Evolutionary conservation across 2,797 vertebrate genomes (phyloP).

Genomic region (Kryptopterus vitreolus): DNA sequence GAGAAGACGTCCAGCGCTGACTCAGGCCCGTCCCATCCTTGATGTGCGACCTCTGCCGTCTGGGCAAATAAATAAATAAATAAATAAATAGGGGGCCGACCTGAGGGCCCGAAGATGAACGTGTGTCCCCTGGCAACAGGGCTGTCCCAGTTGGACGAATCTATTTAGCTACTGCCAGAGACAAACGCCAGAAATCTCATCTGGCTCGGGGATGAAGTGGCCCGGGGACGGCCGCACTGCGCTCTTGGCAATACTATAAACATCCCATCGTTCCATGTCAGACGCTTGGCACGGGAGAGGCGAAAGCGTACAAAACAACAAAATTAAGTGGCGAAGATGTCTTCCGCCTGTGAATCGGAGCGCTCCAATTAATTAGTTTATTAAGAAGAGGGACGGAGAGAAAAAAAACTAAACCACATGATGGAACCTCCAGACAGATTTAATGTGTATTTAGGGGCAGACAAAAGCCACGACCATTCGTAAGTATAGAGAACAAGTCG

Average conservation of each 20-base stretch:
- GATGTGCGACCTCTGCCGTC: conserved; percentile 39
- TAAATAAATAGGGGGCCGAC: conserved; percentile 34
- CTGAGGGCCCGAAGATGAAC: conserved; percentile 42
- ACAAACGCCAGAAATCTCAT: conserved; percentile 54
- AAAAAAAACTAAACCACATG: conserved; percentile 52
- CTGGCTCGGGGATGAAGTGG: conserved; percentile 46
- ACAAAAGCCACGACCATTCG: conserved; percentile 71
- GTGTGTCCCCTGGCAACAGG: conserved; percentile 50
- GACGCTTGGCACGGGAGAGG: conserved; percentile 40
- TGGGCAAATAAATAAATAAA: conserved; percentile 29
- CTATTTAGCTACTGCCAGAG: conserved; percentile 50
- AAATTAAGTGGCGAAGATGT: conserved; percentile 48
- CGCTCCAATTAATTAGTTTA: conserved; percentile 73
- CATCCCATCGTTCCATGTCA: conserved; percentile 46
- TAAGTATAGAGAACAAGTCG: conserved; percentile 70
- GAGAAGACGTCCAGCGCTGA: conserved; percentile 14
- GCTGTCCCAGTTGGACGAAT: conserved; percentile 45
- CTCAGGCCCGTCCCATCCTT: conserved; percentile 17
- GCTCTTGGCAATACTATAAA: conserved; percentile 57
- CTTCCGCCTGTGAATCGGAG: conserved; percentile 60
- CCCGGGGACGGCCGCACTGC: conserved; percentile 34
- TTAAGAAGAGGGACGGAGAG: conserved; percentile 65
- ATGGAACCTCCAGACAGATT: conserved; percentile 74
- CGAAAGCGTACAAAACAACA: conserved; percentile 43
- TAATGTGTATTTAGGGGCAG: conserved; percentile 73